phyloP scores from a whole-genome alignment of 2,888 invertebrate genomes.

The Ormyrus labotus region DNA sequence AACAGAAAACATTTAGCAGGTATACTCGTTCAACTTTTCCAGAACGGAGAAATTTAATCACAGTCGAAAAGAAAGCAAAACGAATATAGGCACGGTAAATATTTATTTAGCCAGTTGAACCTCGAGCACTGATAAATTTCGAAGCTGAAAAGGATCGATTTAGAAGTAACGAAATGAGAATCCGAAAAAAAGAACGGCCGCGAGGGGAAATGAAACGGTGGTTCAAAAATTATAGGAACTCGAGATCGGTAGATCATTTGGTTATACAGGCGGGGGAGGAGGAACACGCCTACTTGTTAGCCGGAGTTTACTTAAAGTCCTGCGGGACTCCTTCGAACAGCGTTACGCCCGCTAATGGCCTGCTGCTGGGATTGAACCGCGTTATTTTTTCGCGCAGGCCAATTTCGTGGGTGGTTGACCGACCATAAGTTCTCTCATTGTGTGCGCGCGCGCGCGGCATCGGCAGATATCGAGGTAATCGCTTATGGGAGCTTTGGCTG shows the following conservation, averaged over 20 bases:
- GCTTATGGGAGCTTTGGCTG: too few species aligned
- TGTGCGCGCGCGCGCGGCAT: neutral
- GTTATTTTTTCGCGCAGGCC: conserved; percentile 48
- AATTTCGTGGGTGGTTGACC: conserved; percentile 23
- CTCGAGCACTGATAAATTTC: too few species aligned
- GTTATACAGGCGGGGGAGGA: conserved; percentile 60
- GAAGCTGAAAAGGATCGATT: conserved; percentile 10
- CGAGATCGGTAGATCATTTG: conserved; percentile 73
- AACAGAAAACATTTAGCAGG: too few species aligned
- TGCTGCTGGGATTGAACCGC: conserved; percentile 32
- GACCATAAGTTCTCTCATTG: neutral
- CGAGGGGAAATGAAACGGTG: conserved; percentile 56
- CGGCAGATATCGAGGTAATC: too few species aligned
- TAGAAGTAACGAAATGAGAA: neutral
- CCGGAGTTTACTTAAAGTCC: conserved; percentile 70
- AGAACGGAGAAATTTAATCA: too few species aligned
- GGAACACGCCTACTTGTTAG: conserved; percentile 74
- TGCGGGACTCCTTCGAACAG: conserved; percentile 68
- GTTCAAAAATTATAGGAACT: conserved; percentile 63
- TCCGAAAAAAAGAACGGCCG: neutral
- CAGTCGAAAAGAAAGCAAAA: too few species aligned
- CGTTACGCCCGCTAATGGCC: conserved; percentile 75
- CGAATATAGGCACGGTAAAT: too few species aligned
- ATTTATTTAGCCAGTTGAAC: too few species aligned
- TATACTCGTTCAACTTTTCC: too few species aligned